phyloP scores from a whole-genome alignment of 2,888 invertebrate genomes.

The Scaptomyza parva region DNA sequence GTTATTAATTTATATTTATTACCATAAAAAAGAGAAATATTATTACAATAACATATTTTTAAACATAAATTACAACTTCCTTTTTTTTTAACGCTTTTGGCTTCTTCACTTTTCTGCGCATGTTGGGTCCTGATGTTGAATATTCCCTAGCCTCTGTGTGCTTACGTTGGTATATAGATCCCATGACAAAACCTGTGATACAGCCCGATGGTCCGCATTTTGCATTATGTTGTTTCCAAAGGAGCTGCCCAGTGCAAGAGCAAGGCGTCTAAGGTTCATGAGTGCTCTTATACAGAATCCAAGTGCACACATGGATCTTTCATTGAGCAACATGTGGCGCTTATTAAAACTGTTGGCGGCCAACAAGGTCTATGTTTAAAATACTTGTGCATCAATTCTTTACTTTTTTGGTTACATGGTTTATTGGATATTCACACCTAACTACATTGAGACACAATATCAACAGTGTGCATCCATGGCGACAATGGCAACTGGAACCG shows the following conservation, averaged over 20 bases:
- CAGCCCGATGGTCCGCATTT: constrained; percentile 87
- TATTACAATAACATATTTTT: not conserved
- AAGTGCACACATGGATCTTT: constrained; percentile 56
- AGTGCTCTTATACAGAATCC: constrained; percentile 40
- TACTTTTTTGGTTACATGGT: constrained; percentile 90
- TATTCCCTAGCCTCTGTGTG: constrained; percentile 88
- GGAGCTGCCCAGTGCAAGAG: constrained; percentile 88
- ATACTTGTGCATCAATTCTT: constrained; percentile 89
- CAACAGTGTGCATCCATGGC: constrained; percentile 89
- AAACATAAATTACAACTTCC: not conserved
- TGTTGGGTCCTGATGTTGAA: constrained; percentile 86
- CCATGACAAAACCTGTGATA: constrained; percentile 87
- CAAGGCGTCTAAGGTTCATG: constrained; percentile 84
- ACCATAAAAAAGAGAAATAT: too few species aligned
- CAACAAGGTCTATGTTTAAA: constrained; percentile 89
- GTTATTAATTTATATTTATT: not conserved
- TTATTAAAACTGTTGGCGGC: constrained; percentile 87
- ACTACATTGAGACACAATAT: constrained; percentile 93
- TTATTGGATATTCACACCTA: constrained; percentile 92
- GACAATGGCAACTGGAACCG: constrained; percentile 90
- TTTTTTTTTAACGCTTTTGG: constrained; percentile 74
- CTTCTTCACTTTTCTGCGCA: constrained; percentile 88
- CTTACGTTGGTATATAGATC: constrained; percentile 88
- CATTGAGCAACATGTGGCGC: constrained; percentile 87
- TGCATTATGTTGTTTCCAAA: constrained; percentile 89